A percentile compares a stretch with the other conserved stretches of the same genome.
phyloP scores from a whole-genome alignment of 2,888 invertebrate genomes.

The Drosophila gaucha region DNA sequence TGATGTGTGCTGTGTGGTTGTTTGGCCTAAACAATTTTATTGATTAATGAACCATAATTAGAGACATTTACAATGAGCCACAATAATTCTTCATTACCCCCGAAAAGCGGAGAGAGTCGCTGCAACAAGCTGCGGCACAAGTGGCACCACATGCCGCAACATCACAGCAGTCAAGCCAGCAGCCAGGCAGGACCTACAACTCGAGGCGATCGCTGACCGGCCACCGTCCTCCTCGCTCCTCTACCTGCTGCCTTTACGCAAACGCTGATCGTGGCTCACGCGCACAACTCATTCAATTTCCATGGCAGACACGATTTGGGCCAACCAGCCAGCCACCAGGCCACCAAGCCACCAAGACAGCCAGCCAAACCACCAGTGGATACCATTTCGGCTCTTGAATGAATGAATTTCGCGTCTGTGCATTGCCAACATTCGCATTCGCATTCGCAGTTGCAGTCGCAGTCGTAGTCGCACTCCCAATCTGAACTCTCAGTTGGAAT shows the following conservation, averaged over 20 bases:
- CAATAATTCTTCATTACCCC: slow-evolving; percentile 84
- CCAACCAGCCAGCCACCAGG: slow-evolving; percentile 20
- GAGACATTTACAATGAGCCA: slow-evolving; percentile 83
- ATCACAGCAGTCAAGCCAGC: slow-evolving; percentile 14
- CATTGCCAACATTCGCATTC: slow-evolving; percentile 57
- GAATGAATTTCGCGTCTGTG: slow-evolving; percentile 73
- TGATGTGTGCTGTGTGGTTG: slow-evolving; percentile 1
- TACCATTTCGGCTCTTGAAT: slow-evolving; percentile 48
- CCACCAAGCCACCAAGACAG: slow-evolving; percentile 4
- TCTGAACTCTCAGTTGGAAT: slow-evolving; percentile 52
- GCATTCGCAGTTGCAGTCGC: slow-evolving; percentile 33
- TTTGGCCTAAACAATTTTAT: slow-evolving; percentile 82
- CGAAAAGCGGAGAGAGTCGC: slow-evolving; percentile 59
- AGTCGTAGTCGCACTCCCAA: slow-evolving; percentile 32
- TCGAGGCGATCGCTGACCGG: slow-evolving; percentile 47
- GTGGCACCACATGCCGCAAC: slow-evolving; percentile 19
- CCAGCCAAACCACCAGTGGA: slow-evolving; percentile 2
- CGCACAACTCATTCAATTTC: slow-evolving; percentile 81
- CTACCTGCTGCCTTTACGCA: slow-evolving; percentile 42
- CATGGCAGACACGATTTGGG: slow-evolving; percentile 73
- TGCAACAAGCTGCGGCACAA: slow-evolving; percentile 8
- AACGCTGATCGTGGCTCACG: slow-evolving; percentile 73
- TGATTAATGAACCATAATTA: slow-evolving; percentile 85
- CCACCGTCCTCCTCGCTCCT: not conserved
- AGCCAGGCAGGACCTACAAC: slow-evolving; percentile 36